Evolutionary conservation across 2,113 vertebrate genomes (phyloP).

Genomic region (human (Homo sapiens)): GRCh38 chr7:76462501-76463000

Average conservation of each 20-base stretch:
- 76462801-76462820: no score
- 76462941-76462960: no score
- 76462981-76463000: no score
- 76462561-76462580: not conserved
- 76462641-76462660: not conserved
- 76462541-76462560: not conserved
- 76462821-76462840: no score
- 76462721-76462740: not conserved
- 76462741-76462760: not conserved
- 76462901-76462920: no score
- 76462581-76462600: not conserved
- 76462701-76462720: not conserved
- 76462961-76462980: no score
- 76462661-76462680: not conserved
- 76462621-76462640: not conserved
- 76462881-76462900: no score
- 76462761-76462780: not conserved
- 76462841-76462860: no score
- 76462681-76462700: conserved; percentile 48
- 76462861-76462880: no score
- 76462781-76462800: not conserved
- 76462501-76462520: not conserved
- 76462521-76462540: not conserved
- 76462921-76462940: no score
- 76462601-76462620: not conserved